Base-by-base conservation (phyloP, 1,140 invertebrate species). In the Drosophila fuyamai region DNA sequence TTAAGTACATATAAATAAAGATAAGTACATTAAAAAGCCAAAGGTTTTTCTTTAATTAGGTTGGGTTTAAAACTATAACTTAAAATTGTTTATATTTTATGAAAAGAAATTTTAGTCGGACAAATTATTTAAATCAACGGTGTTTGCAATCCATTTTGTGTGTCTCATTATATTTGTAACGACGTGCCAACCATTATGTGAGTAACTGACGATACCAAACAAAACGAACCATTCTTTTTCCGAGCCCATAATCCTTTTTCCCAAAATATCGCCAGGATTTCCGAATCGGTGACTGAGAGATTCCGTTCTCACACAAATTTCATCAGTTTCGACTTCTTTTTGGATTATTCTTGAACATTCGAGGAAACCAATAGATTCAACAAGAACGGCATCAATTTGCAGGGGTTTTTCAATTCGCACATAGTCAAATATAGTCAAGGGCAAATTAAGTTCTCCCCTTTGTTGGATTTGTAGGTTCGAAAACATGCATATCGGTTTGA, bases 1-100 rank as follows among this genome's bases (percentile, higher is more conserved):
- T 78, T 79, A 78, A 67, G 70, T 82, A 62, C 56, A 81, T 56
- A 70, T 77, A 76, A 79, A 85, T 81, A 85, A 85, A 76, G 41
- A 61, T 82, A 76, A 67, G 71, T 32, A 75, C 50, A 68, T 67
- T 48, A 40, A 54, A 60, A 62, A 50, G 8, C 0, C 6, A 6
- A n/a, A 7, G n/a, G 8, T 4, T 27, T 6, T 32, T 12, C 27
- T n/a, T 29, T 14, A 4, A 44, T 4, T 18, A 4, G 4, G 8
- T 3, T 12, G 4, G 14, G 41, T 16, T 2, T 9, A 3, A 10
- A 18, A 18, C 14, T 5, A 29, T 32, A 2, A 46, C 6, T 5
- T 4, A 50, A 58, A 44, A 18, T 9, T 1, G 9, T 16, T 23
- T 23, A 23, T 2, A 18, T 18, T 18, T 18, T 18, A 18, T 12